Conservation (phyloP, 2,888 invertebrate genomes). For the Heliconius cydno region DNA sequence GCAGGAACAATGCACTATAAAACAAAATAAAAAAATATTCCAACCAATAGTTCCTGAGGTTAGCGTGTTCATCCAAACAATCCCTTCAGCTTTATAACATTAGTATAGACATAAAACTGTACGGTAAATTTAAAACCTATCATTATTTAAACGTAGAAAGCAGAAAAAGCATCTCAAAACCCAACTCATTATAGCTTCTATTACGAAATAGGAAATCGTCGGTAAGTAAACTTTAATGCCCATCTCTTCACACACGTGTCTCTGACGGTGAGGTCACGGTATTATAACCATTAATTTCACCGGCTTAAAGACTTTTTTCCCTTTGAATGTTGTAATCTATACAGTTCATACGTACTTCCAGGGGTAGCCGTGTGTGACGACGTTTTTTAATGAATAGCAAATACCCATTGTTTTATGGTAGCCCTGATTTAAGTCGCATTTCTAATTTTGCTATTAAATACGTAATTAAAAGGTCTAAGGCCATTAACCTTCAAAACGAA, state of each 20-base stretch:
- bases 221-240: conserved; percentile 33
- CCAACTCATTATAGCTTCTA: conserved; percentile 9
- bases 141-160: background rate
- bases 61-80: background rate
- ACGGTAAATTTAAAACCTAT: conserved; percentile 2
- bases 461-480: conserved; percentile 45
- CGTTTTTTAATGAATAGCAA: conserved; percentile 61
- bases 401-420: conserved; percentile 53
- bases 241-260: conserved; percentile 34
- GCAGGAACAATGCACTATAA: too few relatives aligned
- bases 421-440: conserved; percentile 59
- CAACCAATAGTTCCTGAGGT: background rate
- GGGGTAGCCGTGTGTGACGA: conserved; percentile 58
- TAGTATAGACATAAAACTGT: background rate
- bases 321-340: background rate
- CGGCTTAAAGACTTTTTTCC: background rate
- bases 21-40: too few relatives aligned
- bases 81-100: background rate
- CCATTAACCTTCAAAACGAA: conserved; percentile 54
- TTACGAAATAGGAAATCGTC: conserved; percentile 35
- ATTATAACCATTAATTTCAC: conserved; percentile 1
- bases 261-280: background rate
- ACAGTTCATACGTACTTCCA: conserved; percentile 5
- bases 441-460: conserved; percentile 60
- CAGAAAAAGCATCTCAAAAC: conserved; percentile 4